phyloP scores from a whole-genome alignment of 1,140 invertebrate genomes.

The Aphelinus certus region DNA sequence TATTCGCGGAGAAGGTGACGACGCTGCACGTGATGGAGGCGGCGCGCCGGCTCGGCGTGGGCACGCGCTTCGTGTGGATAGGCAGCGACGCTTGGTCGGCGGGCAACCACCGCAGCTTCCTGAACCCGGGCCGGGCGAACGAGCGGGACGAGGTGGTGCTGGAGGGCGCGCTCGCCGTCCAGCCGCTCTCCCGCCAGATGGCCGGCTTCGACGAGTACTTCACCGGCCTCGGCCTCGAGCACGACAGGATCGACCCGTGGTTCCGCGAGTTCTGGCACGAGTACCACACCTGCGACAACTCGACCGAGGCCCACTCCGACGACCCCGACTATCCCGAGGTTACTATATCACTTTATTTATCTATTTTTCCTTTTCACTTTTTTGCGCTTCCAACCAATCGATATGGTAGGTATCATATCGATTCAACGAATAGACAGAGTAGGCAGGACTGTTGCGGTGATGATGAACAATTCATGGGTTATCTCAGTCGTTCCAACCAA shows the following conservation, averaged over 20 bases:
- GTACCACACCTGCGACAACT: conserved; percentile 64
- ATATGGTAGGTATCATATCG: no score
- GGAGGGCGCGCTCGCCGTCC: conserved; percentile 69
- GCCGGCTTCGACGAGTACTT: conserved; percentile 69
- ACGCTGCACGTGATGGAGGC: conserved; percentile 64
- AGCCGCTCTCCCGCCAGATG: conserved; percentile 63
- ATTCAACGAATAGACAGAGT: no score
- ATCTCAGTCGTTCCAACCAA: no score
- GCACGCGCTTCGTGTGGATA: conserved; percentile 65
- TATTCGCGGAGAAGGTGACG: conserved; percentile 68
- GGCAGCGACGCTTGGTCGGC: conserved; percentile 69
- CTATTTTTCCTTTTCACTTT: no score
- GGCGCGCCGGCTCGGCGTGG: conserved; percentile 55
- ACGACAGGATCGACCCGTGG: conserved; percentile 66
- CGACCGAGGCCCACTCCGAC: not conserved
- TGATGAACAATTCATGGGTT: no score
- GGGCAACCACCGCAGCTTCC: conserved; percentile 47
- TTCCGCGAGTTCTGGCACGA: conserved; percentile 75
- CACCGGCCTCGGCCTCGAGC: conserved; percentile 55
- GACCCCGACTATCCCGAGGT: not conserved
- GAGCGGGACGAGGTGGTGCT: conserved; percentile 50
- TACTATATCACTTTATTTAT: not conserved
- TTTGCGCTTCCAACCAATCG: no score
- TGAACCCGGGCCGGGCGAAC: conserved; percentile 35
- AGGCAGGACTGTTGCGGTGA: no score